These are phyloP conservation scores for Drosophila aff. DNA, from an alignment of 1,140 invertebrate species.

Conservation along the genomic window DNA sequence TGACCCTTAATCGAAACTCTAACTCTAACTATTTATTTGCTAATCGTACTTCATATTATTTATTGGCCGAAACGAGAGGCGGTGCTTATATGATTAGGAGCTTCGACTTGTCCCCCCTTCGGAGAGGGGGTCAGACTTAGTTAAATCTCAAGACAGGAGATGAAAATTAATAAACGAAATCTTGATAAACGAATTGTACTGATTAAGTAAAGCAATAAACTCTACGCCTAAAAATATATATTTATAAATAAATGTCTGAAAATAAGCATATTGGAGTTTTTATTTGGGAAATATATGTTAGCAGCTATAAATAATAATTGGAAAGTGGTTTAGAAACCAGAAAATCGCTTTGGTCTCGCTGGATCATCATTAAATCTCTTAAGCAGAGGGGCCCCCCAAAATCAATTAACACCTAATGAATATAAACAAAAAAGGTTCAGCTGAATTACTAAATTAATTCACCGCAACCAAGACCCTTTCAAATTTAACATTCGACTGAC, in stretches of 20 bases:
- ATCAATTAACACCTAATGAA: conserved; percentile 20
- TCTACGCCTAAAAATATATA: conserved; percentile 61
- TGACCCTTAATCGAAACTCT: conserved; percentile 15
- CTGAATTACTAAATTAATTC: conserved; percentile 14
- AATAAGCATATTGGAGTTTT: conserved; percentile 6
- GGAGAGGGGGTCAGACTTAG: conserved; percentile 30
- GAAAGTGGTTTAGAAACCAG: neutral
- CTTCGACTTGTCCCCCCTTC: conserved; percentile 39
- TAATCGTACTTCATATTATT: conserved; percentile 53
- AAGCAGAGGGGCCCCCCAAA: neutral
- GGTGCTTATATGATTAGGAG: conserved; percentile 70
- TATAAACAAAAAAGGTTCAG: neutral
- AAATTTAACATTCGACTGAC: conserved; percentile 36
- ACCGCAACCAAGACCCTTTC: conserved; percentile 1
- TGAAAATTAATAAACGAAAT: conserved; percentile 19
- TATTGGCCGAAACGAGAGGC: conserved; percentile 65
- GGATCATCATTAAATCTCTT: conserved; percentile 1
- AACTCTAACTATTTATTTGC: conserved; percentile 66
- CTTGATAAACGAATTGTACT: conserved; percentile 81
- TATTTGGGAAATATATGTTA: neutral
- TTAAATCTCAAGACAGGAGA: conserved; percentile 34
- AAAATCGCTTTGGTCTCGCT: neutral
- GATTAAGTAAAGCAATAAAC: conserved; percentile 84
- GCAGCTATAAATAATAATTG: too few relatives aligned
- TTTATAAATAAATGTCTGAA: conserved; percentile 54